Conservation (phyloP, 1,140 invertebrate genomes). For the Penaeus japonicus region DNA sequence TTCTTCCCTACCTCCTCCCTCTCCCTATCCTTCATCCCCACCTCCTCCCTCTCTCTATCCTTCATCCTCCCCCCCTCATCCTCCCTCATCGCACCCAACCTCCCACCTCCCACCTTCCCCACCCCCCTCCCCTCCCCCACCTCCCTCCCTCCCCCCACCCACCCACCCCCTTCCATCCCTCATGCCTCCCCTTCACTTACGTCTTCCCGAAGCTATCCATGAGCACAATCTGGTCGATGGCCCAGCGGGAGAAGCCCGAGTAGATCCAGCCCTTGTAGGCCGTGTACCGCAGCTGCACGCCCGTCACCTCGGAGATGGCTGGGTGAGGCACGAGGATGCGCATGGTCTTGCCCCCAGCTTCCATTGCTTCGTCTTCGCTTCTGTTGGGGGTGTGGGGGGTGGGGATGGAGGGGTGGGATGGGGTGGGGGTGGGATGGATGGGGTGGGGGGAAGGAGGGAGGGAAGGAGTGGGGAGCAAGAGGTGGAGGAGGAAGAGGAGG, state of each 20-base stretch:
- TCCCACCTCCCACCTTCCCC: too few relatives aligned
- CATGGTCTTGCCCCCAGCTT: constrained; percentile 75
- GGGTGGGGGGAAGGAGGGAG: not conserved
- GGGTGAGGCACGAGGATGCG: constrained; percentile 89
- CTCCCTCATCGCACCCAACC: too few relatives aligned
- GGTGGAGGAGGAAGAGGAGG: not conserved
- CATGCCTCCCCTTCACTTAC: constrained; percentile 65
- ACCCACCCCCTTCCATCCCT: too few relatives aligned
- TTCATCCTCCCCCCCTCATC: too few relatives aligned
- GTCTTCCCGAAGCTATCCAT: constrained; percentile 85
- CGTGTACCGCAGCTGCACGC: constrained; percentile 81
- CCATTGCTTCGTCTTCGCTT: constrained; percentile 81
- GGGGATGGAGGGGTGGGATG: not conserved
- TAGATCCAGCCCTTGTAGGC: constrained; percentile 92
- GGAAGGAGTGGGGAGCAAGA: not conserved
- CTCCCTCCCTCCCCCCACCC: too few relatives aligned
- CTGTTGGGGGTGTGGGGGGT: constrained; percentile 63
- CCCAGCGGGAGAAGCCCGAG: constrained; percentile 80
- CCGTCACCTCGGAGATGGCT: constrained; percentile 75
- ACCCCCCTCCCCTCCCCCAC: too few relatives aligned
- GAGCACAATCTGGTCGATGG: constrained; percentile 82
- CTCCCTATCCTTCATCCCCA: too few relatives aligned
- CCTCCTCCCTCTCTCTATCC: too few relatives aligned
- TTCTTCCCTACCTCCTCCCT: too few relatives aligned
- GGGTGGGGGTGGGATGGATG: not conserved